Evolutionary conservation across 2,888 invertebrate genomes (phyloP), one percentile per base, ranked within the genome.

Genomic region (Leptopilina drosophilae): DNA sequence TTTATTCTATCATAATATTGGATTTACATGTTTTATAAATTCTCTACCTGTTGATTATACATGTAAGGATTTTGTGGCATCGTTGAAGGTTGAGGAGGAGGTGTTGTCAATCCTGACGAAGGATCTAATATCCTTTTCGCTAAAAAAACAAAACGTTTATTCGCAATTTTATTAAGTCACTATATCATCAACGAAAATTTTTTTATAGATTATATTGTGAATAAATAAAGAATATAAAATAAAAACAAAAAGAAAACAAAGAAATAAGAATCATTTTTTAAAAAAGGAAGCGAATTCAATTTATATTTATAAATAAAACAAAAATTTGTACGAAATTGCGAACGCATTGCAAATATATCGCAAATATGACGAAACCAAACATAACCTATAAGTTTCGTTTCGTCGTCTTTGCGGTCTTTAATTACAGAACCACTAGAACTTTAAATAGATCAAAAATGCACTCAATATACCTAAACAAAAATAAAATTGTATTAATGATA

Each of bases 101-200:
- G 85, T 40, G 87, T 56, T 9, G 89, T 77, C 40, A 90, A 83
- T 65, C 89, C 89, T 66, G 88, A 86, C 14, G 90, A 89, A 15
- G 91, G 91, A 83, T 91, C 91, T 5, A 91, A 79, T 80, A 91
- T 84, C 85, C 91, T 90, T 77, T 89, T 91, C 8, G 91, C 88
- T 81, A 89, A 20, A 59, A 77, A 81, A 66, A 26, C 49, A 62
- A 66, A 46, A 62, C 33, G 2, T 15, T 42, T 40, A 7, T 42
- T 73, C 14, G 26, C n/a, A 46, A 12, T 49, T 11, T 20, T 26
- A 26, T 64, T 4, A 26, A 7, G 8, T 64, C 26, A 15, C 33
- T 3, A 33, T 33, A 33, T 33, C 33, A 33, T 3, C 33, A 33
- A 33, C 33, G 3, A 33, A 33, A 5, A 2, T 33, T 4, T 33